Evolutionary conservation across 2,888 invertebrate species (phyloP).

Genomic region (Mermis nigrescens): DNA sequence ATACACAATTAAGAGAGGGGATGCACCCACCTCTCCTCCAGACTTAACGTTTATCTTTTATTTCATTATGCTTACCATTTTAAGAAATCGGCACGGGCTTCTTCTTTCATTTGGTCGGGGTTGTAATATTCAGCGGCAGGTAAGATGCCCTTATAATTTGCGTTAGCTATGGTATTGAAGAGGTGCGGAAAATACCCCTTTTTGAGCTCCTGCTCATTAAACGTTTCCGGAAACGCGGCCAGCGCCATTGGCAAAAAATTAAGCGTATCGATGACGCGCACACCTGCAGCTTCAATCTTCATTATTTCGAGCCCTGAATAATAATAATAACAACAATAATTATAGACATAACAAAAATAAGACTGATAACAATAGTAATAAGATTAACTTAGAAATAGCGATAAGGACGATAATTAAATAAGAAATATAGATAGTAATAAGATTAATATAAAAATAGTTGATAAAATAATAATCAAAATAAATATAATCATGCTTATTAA

Average conservation of each 20-base stretch:
- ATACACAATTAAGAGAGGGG: no score
- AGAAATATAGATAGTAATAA: no score
- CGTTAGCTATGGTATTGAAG: background rate
- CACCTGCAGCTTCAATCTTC: background rate
- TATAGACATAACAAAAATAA: no score
- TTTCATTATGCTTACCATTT: background rate
- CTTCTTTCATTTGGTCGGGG: background rate
- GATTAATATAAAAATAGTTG: no score
- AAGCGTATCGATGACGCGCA: background rate
- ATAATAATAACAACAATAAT: no score
- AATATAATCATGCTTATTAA: no score
- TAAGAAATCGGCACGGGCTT: background rate
- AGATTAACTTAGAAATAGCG: no score
- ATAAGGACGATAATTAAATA: no score
- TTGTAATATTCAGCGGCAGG: background rate
- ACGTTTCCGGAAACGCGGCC: background rate
- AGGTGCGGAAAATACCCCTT: background rate
- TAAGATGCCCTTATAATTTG: background rate
- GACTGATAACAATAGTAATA: no score
- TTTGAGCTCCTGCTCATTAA: background rate
- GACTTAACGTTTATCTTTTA: no score
- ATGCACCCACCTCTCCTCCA: no score
- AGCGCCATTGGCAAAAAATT: slow-evolving; percentile 1
- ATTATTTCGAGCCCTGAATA: background rate
- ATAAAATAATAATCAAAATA: no score